These are phyloP conservation scores for Zosterops japonicus DNA, from an alignment of 2,113 vertebrate genomes.

Conservation along the genomic window DNA sequence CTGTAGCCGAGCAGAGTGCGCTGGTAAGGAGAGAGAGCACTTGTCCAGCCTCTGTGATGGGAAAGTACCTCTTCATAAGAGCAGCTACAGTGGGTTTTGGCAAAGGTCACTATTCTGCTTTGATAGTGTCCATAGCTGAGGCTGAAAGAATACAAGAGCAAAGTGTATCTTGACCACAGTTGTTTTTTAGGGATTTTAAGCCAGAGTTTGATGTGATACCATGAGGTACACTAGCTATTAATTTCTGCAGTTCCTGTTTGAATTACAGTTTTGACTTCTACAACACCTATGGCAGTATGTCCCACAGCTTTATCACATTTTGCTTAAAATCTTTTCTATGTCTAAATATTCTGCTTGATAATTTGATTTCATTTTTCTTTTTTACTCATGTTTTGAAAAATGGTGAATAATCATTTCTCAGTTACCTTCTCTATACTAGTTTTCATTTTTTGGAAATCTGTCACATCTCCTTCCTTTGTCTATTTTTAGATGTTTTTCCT, in stretches of 20 bases:
- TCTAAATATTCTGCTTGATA: background rate
- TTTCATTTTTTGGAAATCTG: background rate
- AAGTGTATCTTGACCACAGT: background rate
- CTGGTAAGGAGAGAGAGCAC: background rate
- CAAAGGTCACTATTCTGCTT: background rate
- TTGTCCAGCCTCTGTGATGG: background rate
- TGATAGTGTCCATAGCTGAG: background rate
- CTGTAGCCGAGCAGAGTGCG: fast-evolving
- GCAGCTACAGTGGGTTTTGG: background rate
- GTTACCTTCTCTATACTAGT: background rate
- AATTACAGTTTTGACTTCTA: background rate
- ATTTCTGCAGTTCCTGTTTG: background rate
- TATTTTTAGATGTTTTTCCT: background rate
- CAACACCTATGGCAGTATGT: background rate
- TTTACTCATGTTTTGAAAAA: background rate
- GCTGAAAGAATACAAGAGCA: background rate
- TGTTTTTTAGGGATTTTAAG: background rate
- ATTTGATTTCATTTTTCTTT: background rate
- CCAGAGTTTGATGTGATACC: background rate
- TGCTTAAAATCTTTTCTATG: background rate
- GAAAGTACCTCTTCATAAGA: background rate
- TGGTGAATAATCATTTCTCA: background rate
- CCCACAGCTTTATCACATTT: background rate
- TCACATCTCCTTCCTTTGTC: background rate
- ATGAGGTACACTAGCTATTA: background rate